Conservation (phyloP, 1,140 invertebrate species). For the Pseudobourletiella spinata region DNA sequence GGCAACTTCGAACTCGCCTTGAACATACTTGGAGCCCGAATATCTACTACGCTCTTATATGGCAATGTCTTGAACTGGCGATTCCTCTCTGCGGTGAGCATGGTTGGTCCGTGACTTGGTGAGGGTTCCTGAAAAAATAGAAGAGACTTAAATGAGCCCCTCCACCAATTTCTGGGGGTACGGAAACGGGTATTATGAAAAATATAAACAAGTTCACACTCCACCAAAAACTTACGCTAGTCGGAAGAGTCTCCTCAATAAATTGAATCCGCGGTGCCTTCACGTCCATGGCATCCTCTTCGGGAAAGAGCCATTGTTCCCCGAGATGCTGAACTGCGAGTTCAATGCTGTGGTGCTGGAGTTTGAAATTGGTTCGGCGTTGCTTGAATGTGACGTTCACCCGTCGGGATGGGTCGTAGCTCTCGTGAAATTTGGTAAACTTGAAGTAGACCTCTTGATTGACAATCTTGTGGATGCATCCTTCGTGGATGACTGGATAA, state of each 20-base stretch:
- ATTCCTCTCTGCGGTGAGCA: neutral
- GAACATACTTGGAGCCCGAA: neutral
- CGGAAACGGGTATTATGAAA: neutral
- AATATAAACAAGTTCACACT: too few species aligned
- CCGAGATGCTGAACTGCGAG: conserved; percentile 48
- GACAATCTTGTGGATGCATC: conserved; percentile 63
- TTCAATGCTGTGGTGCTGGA: conserved; percentile 57
- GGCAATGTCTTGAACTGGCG: neutral
- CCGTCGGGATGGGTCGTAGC: conserved; percentile 57
- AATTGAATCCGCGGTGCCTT: conserved; percentile 48
- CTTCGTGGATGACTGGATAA: conserved; percentile 53
- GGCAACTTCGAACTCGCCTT: neutral
- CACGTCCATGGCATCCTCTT: conserved; percentile 36
- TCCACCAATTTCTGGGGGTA: too few species aligned
- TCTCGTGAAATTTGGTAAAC: conserved; percentile 61
- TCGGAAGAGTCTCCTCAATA: conserved; percentile 43
- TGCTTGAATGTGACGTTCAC: conserved; percentile 52
- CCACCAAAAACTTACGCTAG: too few species aligned
- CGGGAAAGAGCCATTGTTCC: conserved; percentile 58
- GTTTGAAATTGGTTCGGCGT: conserved; percentile 49
- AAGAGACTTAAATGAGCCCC: too few species aligned
- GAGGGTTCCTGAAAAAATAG: neutral
- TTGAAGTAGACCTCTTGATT: conserved; percentile 53
- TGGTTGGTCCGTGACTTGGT: neutral
- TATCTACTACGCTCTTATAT: neutral